Base-by-base conservation (phyloP, 2,797 vertebrate species). In the Crax fasciolata region DNA sequence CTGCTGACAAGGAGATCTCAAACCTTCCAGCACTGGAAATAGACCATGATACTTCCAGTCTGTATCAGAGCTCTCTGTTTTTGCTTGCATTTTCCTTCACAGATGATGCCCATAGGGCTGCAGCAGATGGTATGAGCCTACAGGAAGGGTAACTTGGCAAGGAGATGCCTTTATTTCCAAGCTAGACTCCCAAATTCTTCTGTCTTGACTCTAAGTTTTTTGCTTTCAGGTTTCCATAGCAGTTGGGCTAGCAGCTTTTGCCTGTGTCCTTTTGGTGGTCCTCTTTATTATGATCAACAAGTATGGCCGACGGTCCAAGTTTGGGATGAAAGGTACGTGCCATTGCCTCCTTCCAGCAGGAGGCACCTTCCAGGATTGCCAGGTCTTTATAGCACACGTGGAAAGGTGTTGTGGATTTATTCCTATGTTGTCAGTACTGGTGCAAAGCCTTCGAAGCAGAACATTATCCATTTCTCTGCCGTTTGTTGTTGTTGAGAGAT, bases 211-310 rank as follows among this genome's bases (percentile, higher is more conserved):
- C 15, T 32, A 23, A 92, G 39, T 59, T 91, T 86, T 93, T 87
- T 58, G 13, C 71, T 96, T 92, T 6, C 82, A 99, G 99, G 99
- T 99, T 81, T 99, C 99, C 94, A 99, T 99, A 71, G 99, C 99
- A 0, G 99, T 99, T 39, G 99, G 99, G 58, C 98, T 99, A 77
- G 99, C 99, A 15, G 99, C 99, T 63, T 99, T 99, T 58, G 99
- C 99, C 57, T 99, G 99, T 18, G 98, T 99, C 90, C 98, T 99
- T 78, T 98, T 99, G 96, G 98, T 99, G 73, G 98, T 99, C 88
- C 98, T 99, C 75, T 99, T 99, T 88, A 98, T 99, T 93, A 99
- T 99, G 97, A 99, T 99, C 98, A 99, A 99, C 98, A 99, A 99
- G 97, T 99, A 99, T 10, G 99, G 99, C 83, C 98, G 99, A 12